Base-by-base conservation (phyloP, 2,113 vertebrate genomes). In the Pheucticus melanocephalus region DNA sequence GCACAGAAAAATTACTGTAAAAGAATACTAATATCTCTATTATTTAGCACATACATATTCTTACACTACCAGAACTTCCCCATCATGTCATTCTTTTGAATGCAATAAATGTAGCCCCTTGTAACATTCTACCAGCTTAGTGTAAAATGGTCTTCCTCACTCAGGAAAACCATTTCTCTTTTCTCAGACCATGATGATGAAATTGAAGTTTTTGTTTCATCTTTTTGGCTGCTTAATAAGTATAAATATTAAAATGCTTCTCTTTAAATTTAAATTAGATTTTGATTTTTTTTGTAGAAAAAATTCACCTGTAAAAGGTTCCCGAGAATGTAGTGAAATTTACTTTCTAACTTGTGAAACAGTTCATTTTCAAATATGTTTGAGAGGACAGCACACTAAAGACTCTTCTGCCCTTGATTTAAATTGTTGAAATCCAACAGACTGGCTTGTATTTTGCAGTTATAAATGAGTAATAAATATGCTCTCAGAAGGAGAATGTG, bases 381-480 rank as follows among this genome's bases (percentile, higher is more conserved):
- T 89, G 30, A 76, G 19, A 78, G 48, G 22, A 63, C 4, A 81
- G 13, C 5, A 60, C 25, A 45, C 23, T 44, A 86, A 88, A 81
- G 44, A 51, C 28, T 60, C 15, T 63, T 90, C 77, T 97, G 70
- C 22, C 39, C 53, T 91, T 87, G 37, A 90, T 81, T 92, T 81
- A 86, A 77, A 63, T 60, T 83, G 37, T n/a, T 68, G 68, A 66
- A 92, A 80, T 68, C 6, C 59, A 66, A 77, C 68, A 75, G 71
- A 78, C 44, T 80, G 53, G 30, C 39, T 91, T 90, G 22, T 70
- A 63, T 94, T 94, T 80, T 94, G 51, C 5, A 5, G 22, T 69
- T 93, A 73, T 80, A 89, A 91, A 66, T 71, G 47, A 78, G n/a
- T 78, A 70, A 30, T 78, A 88, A 93, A 94, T 88, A 81, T 51